Conservation (phyloP, 2,797 vertebrate genomes). For the Okamejei kenojei region DNA sequence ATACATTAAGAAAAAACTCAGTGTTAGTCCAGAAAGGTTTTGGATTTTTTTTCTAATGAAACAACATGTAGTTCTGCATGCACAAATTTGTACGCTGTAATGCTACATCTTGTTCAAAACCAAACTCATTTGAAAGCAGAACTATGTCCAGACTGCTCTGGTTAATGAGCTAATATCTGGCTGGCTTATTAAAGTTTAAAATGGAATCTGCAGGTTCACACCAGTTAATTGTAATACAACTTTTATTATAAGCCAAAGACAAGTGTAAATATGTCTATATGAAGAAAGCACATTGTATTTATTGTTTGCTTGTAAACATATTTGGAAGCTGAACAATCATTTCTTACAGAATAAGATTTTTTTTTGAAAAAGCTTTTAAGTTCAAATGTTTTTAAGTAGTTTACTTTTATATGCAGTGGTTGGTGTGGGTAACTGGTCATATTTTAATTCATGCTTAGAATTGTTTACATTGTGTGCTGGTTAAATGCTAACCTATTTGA, state of each 20-base stretch:
- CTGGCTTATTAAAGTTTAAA: slow-evolving; percentile 70
- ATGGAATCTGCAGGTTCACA: slow-evolving; percentile 81
- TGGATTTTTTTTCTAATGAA: slow-evolving; percentile 53
- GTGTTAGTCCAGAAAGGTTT: slow-evolving; percentile 48
- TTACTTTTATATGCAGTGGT: slow-evolving; percentile 81
- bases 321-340: slow-evolving; percentile 81
- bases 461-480: slow-evolving; percentile 71
- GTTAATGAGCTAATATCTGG: slow-evolving; percentile 43
- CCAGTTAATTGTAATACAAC: slow-evolving; percentile 72
- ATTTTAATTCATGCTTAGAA: slow-evolving; percentile 55
- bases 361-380: slow-evolving; percentile 54
- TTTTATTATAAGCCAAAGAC: slow-evolving; percentile 98
- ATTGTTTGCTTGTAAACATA: slow-evolving; percentile 96
- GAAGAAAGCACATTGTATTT: slow-evolving; percentile 99
- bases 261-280: slow-evolving; percentile 99
- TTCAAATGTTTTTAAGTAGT: slow-evolving; percentile 75
- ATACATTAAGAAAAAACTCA: slow-evolving; percentile 47
- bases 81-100: slow-evolving; percentile 57
- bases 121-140: background rate
- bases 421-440: slow-evolving; percentile 70
- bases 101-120: slow-evolving; percentile 45
- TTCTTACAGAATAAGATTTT: slow-evolving; percentile 62
- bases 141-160: slow-evolving; percentile 9
- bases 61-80: slow-evolving; percentile 56
- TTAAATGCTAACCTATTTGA: slow-evolving; percentile 61